These are phyloP conservation scores for Carcinoscorpius rotundicauda DNA, from an alignment of 1,140 invertebrate species.

Conservation along the genomic window DNA sequence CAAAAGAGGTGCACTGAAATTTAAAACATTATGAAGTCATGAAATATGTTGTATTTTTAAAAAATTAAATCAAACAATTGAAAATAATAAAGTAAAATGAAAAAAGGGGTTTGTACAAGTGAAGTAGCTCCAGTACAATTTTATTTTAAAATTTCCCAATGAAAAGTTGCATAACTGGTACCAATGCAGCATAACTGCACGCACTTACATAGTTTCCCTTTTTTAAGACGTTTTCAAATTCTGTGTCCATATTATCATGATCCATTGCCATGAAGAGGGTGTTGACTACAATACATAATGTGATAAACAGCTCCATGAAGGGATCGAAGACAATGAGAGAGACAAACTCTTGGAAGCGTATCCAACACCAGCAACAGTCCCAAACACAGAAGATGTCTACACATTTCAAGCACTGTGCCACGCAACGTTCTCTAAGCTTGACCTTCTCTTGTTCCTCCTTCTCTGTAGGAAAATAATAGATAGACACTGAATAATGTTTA, in stretches of 20 bases:
- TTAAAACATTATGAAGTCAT: too few relatives aligned
- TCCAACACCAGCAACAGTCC: constrained; percentile 88
- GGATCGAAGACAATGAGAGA: constrained; percentile 89
- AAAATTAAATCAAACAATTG: too few relatives aligned
- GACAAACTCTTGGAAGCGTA: constrained; percentile 77
- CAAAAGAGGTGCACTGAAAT: too few relatives aligned
- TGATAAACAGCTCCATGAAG: constrained; percentile 96
- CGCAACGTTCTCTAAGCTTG: constrained; percentile 68
- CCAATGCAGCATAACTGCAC: background rate
- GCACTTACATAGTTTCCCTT: constrained; percentile 87
- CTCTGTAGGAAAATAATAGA: constrained; percentile 28
- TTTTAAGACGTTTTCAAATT: constrained; percentile 68
- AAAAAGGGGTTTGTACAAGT: background rate
- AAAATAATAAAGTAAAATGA: background rate
- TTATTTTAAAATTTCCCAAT: too few relatives aligned
- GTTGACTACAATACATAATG: constrained; percentile 93
- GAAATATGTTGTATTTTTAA: too few relatives aligned
- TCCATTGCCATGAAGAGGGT: constrained; percentile 97
- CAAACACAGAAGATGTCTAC: constrained; percentile 93
- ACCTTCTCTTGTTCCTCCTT: constrained; percentile 52
- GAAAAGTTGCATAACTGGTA: background rate
- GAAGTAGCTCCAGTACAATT: background rate
- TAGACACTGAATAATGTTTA: constrained; percentile 26
- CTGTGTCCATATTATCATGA: constrained; percentile 84
- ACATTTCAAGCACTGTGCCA: constrained; percentile 56